Evolutionary conservation across 2,888 invertebrate species (phyloP).

Genomic region (Sericinus montela): DNA sequence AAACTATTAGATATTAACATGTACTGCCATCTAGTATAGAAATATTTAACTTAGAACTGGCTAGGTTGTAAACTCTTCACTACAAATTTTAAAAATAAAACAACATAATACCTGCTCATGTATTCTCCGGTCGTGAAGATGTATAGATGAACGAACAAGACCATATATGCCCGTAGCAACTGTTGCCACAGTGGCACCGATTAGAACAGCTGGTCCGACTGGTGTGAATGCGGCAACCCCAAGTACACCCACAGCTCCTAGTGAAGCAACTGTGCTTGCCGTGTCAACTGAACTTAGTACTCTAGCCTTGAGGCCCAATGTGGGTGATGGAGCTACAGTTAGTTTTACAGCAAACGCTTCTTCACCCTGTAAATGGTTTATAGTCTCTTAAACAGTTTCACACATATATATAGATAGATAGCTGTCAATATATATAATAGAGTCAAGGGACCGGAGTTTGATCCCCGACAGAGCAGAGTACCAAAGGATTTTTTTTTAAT

Average conservation of each 20-base stretch:
- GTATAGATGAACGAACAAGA: conserved; percentile 66
- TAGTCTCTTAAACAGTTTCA: neutral
- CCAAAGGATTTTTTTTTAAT: no score
- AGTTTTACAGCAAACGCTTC: conserved; percentile 55
- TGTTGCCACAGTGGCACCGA: conserved; percentile 66
- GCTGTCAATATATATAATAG: no score
- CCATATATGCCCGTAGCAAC: conserved; percentile 73
- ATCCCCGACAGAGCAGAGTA: no score
- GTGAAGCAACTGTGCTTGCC: conserved; percentile 57
- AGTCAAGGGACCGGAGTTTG: no score
- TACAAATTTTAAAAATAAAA: neutral
- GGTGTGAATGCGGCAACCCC: conserved; percentile 73
- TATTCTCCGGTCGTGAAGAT: conserved; percentile 62
- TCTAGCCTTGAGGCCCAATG: conserved; percentile 54
- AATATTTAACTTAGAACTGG: no score
- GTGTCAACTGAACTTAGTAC: conserved; percentile 64
- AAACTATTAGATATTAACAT: no score
- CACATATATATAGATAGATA: no score
- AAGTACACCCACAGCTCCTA: conserved; percentile 72
- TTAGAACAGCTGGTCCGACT: conserved; percentile 66
- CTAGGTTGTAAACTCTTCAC: no score
- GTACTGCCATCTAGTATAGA: no score
- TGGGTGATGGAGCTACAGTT: conserved; percentile 60
- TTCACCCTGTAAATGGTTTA: conserved; percentile 43
- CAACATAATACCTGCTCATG: conserved; percentile 68